Percentiles rank a stretch among this genome's conserved stretches.
Evolutionary conservation across 2,888 invertebrate genomes (phyloP).

Genomic region (Phortica okadai): DNA sequence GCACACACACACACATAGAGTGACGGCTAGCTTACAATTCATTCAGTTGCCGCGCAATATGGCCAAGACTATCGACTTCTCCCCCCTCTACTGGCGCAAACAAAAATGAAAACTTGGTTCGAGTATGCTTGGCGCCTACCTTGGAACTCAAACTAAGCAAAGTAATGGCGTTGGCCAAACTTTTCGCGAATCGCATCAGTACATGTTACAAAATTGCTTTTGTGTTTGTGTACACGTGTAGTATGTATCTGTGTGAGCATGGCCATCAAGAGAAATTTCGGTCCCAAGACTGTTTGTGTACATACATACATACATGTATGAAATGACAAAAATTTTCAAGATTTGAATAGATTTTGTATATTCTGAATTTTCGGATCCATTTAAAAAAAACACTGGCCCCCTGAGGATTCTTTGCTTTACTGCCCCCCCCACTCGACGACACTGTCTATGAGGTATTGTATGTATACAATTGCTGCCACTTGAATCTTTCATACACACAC

Average conservation of each 20-base stretch:
- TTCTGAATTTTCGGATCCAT: no score
- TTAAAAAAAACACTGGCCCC: background rate
- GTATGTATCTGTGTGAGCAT: no score
- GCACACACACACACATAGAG: constrained; percentile 11
- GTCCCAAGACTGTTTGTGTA: no score
- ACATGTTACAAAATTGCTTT: background rate
- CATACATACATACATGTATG: no score
- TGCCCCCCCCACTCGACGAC: background rate
- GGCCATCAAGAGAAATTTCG: no score
- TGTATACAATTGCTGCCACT: constrained; percentile 30
- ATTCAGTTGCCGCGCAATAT: background rate
- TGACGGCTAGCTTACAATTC: constrained; percentile 9
- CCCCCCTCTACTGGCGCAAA: background rate
- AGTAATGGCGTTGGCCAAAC: background rate
- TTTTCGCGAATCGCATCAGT: background rate
- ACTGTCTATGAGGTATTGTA: constrained; percentile 1
- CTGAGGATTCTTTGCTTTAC: background rate
- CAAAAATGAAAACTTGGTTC: background rate
- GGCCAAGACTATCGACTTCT: background rate
- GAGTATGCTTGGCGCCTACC: background rate
- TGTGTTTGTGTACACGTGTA: background rate
- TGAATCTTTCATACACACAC: constrained; percentile 39
- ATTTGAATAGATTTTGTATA: no score
- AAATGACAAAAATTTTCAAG: no score
- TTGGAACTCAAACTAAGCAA: background rate